Evolutionary conservation across 2,888 invertebrate species (phyloP).

Genomic region (Drosophila aldrichi): DNA sequence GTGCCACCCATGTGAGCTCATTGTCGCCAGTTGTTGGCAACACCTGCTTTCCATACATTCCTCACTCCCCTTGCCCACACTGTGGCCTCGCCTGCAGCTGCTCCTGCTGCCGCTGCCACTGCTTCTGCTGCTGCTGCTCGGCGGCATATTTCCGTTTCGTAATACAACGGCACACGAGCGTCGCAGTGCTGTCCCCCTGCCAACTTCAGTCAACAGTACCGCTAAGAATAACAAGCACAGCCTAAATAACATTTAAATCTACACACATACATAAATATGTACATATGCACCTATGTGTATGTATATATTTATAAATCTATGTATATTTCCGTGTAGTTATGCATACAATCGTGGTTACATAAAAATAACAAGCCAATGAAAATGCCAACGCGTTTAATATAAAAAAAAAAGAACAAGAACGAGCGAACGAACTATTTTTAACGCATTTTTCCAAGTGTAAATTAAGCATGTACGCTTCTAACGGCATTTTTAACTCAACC

Average conservation of each 20-base stretch:
- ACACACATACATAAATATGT: not conserved
- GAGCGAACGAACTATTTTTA: slow-evolving; percentile 23
- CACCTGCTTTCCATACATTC: too few species aligned
- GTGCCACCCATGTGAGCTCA: slow-evolving; percentile 65
- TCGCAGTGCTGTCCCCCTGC: not conserved
- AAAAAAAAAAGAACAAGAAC: not conserved
- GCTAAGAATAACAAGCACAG: slow-evolving; percentile 48
- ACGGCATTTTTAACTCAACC: slow-evolving; percentile 50
- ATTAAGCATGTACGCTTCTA: slow-evolving; percentile 45
- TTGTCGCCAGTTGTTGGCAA: slow-evolving; percentile 53
- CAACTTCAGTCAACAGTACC: not conserved
- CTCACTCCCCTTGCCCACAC: not conserved
- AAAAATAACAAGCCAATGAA: slow-evolving; percentile 54
- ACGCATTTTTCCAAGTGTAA: slow-evolving; percentile 24
- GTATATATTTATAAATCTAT: not conserved
- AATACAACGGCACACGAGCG: slow-evolving; percentile 61
- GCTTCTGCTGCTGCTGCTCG: slow-evolving; percentile 26
- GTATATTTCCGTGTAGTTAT: not conserved
- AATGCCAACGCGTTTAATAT: slow-evolving; percentile 23
- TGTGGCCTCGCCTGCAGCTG: slow-evolving; percentile 27
- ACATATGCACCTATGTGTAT: not conserved
- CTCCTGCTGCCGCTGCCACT: slow-evolving; percentile 19
- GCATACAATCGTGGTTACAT: slow-evolving; percentile 61
- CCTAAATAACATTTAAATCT: slow-evolving; percentile 41
- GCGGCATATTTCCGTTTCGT: slow-evolving; percentile 78